These are phyloP conservation scores for Petrosia ficiformis DNA, from an alignment of 37 sponge, comb jelly and placozoan genomes.

Conservation along the genomic window DNA sequence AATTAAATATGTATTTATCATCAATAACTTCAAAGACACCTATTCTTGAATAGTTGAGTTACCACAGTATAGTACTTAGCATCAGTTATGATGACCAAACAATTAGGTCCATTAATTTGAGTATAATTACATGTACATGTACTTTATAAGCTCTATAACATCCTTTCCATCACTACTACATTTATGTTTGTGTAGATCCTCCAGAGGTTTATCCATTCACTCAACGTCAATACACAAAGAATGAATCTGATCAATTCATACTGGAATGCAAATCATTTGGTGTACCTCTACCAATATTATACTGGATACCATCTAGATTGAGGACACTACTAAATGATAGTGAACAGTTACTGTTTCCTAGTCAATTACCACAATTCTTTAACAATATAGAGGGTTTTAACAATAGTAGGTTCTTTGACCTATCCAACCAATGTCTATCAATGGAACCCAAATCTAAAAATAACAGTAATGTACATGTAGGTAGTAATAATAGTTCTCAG, in stretches of 20 bases:
- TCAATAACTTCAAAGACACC: no score
- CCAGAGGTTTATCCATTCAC: background rate
- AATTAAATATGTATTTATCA: no score
- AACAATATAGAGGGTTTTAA: background rate
- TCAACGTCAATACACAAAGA: background rate
- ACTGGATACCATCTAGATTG: background rate
- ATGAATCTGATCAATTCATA: slow-evolving; percentile 6
- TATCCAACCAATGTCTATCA: background rate
- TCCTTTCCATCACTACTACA: no score
- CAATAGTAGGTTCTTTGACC: background rate
- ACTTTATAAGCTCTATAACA: no score
- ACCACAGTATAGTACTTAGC: no score
- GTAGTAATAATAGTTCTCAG: background rate
- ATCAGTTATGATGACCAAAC: no score
- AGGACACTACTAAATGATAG: background rate
- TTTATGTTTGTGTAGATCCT: background rate
- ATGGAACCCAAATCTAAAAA: background rate
- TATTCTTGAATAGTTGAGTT: no score
- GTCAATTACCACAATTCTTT: background rate
- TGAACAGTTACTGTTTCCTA: background rate
- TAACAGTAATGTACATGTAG: background rate
- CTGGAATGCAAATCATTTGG: background rate
- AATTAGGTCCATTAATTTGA: no score
- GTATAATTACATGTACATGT: no score
- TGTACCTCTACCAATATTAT: background rate